phyloP scores from a whole-genome alignment of 2,797 vertebrate genomes.

The Otolemur crassicaudatus region DNA sequence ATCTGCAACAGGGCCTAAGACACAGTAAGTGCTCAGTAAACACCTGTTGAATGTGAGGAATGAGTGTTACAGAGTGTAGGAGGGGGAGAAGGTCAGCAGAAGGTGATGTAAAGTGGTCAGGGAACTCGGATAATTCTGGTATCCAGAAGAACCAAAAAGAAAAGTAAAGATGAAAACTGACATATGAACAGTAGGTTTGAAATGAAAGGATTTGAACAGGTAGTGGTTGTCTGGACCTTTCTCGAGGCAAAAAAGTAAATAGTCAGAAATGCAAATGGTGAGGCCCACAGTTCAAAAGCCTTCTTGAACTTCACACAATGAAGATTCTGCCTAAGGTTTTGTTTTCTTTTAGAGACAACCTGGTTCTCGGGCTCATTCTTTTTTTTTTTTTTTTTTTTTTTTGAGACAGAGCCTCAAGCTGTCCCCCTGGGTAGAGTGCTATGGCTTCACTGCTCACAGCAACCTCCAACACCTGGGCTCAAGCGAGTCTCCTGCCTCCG shows the following conservation, averaged over 20 bases:
- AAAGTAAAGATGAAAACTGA: background rate
- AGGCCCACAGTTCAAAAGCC: background rate
- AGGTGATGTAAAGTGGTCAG: background rate
- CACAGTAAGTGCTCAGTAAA: background rate
- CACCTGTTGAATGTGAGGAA: background rate
- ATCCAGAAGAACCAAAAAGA: background rate
- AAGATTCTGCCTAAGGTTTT: conserved; percentile 18
- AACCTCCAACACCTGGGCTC: too few species aligned
- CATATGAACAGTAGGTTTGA: background rate
- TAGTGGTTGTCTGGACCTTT: background rate
- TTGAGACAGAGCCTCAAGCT: too few species aligned
- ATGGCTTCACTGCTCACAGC: too few species aligned
- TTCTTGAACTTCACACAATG: background rate
- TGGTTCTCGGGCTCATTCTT: background rate
- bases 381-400: too few species aligned
- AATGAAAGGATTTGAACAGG: background rate
- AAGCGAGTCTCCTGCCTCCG: too few species aligned
- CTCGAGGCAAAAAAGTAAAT: background rate
- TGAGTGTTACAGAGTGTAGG: background rate
- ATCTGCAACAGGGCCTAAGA: background rate
- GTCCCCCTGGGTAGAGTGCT: too few species aligned
- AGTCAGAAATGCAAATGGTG: conserved; percentile 33
- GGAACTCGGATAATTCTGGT: background rate
- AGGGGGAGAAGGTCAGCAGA: background rate
- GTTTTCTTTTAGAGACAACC: background rate